Percentiles rank a stretch among this genome's conserved stretches.
Evolutionary conservation across 2,888 invertebrate species (phyloP).

Genomic region (Tipula vernalis): DNA sequence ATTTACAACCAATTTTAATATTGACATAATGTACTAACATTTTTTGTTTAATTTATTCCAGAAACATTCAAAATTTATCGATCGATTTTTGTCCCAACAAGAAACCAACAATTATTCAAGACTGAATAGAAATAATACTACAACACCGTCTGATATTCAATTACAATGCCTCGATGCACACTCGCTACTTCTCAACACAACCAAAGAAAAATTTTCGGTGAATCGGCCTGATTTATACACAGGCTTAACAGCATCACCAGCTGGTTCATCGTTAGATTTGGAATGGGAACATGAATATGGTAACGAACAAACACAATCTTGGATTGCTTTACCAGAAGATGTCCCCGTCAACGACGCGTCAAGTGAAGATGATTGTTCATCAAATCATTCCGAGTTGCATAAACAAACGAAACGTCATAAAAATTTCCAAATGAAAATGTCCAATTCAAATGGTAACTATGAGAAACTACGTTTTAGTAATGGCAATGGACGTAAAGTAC

Average conservation of each 20-base stretch:
- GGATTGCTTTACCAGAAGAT: slow-evolving; percentile 10
- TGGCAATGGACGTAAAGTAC: slow-evolving; percentile 18
- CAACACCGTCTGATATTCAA: slow-evolving; percentile 37
- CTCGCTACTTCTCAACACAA: slow-evolving; percentile 33
- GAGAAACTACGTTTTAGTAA: neutral
- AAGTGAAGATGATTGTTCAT: slow-evolving; percentile 22
- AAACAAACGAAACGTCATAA: slow-evolving; percentile 7
- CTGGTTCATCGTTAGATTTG: slow-evolving; percentile 50
- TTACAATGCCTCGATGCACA: slow-evolving; percentile 47
- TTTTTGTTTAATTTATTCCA: slow-evolving; percentile 12
- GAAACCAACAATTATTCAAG: slow-evolving; percentile 27
- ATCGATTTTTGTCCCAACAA: slow-evolving; percentile 29
- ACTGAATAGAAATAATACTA: slow-evolving; percentile 19
- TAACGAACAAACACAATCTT: neutral
- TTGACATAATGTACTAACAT: too few relatives aligned
- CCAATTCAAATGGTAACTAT: neutral
- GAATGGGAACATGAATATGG: slow-evolving; percentile 57
- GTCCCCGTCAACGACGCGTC: slow-evolving; percentile 16
- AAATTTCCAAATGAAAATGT: slow-evolving; percentile 4
- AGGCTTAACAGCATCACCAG: slow-evolving; percentile 41
- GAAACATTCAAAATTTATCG: slow-evolving; percentile 29
- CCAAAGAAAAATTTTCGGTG: slow-evolving; percentile 23
- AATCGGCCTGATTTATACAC: neutral
- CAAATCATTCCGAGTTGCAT: slow-evolving; percentile 6
- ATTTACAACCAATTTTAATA: too few relatives aligned